Conservation (phyloP, 2,888 invertebrate genomes). For the Alitta virens region DNA sequence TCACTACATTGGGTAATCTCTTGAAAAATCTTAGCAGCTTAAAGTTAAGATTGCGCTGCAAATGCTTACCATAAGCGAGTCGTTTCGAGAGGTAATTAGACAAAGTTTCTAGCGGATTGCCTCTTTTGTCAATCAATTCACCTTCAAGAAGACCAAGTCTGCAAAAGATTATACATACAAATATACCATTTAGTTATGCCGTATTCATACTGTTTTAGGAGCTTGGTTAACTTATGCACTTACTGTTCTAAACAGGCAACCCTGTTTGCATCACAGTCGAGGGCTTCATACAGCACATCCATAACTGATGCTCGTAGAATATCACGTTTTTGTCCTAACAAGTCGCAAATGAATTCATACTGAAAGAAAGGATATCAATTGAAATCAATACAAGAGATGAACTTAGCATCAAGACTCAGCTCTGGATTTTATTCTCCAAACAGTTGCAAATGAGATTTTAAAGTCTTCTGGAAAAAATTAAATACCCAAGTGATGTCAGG, state of each 20-base stretch:
- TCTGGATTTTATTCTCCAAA: no score
- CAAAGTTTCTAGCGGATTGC: constrained; percentile 87
- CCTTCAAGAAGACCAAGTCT: constrained; percentile 83
- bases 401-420: no score
- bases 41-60: not conserved
- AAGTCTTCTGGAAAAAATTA: no score
- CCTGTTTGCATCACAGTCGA: constrained; percentile 64
- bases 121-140: constrained; percentile 74
- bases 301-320: constrained; percentile 92
- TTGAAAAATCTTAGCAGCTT: not conserved
- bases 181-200: not conserved
- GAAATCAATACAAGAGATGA: no score
- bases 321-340: constrained; percentile 72
- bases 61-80: constrained; percentile 73
- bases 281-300: constrained; percentile 75
- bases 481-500: constrained; percentile 95
- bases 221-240: constrained; percentile 20
- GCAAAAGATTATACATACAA: constrained; percentile 5
- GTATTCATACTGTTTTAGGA: not conserved
- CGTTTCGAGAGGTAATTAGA: constrained; percentile 82
- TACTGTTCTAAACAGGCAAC: constrained; percentile 74
- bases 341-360: constrained; percentile 81
- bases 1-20: not conserved
- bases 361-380: no score
- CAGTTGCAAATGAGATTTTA: no score